Evolutionary conservation across 2,888 invertebrate species (phyloP), one percentile per base, ranked within the genome.

Genomic region (Drosophila histrio): DNA sequence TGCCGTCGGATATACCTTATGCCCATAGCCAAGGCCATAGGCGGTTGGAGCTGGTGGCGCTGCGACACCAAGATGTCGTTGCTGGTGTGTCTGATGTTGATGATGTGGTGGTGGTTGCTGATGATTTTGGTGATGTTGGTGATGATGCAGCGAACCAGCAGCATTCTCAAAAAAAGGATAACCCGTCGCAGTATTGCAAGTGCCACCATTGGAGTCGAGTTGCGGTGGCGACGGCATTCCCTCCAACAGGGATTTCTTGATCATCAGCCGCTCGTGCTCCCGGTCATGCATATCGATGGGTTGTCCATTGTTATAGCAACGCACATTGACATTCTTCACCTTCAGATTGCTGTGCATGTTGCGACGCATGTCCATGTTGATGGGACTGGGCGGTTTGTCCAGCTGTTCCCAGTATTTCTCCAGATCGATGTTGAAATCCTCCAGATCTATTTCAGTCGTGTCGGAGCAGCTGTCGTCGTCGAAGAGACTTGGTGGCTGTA

Each of bases 331-430:
- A 54, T 91, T 91, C 79, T 92, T 92, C 41, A 90, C 90, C 66
- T 91, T 91, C 3, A 91, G 62, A 54, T 89, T 91, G 78, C 90
- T 91, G 61, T 91, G 91, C 90, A 91, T 91, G 52, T 92, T 91
- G 39, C 91, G 91, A 0, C 90, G 91, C 90, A 91, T 91, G 66
- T 91, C 91, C 63, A 91, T 72, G 67, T 92, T 91, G 24, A 91
- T 89, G 63, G 91, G 91, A 57, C 91, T 91, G 6, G 91, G 91
- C 5, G 91, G 91, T 54, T 91, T 91, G 68, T 92, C 92, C 52
- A 92, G 75, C 66, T 92, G 91, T 43, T 91, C 91, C 91, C 92
- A 92, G 72, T 92, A 92, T 72, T 92, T 92, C 54, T 91, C 91
- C 68, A 92, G 81, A 63, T 92, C 92, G 47, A 92, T 91, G 69